Evolutionary conservation across 2,888 invertebrate genomes (phyloP).

Genomic region (Apocheima hispidaria): DNA sequence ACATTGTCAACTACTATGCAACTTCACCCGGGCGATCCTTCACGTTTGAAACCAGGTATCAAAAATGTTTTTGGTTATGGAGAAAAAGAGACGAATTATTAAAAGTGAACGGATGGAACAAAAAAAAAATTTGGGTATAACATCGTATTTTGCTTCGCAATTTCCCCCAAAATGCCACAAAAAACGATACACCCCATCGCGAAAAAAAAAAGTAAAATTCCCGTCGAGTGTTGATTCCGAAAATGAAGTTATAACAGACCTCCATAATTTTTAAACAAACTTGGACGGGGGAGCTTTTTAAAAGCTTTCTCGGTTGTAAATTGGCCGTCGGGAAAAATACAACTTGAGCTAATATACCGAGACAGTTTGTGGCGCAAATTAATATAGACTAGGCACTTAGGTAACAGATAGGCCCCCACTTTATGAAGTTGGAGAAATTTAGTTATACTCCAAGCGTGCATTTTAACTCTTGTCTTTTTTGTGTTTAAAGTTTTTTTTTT

Average conservation of each 20-base stretch:
- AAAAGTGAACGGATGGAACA: no score
- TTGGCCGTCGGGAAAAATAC: slow-evolving; percentile 27
- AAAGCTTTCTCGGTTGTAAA: slow-evolving; percentile 44
- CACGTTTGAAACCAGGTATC: no score
- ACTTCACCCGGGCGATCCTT: no score
- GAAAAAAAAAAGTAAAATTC: slow-evolving; percentile 44
- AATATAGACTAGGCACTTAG: slow-evolving; percentile 26
- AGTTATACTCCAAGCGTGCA: neutral
- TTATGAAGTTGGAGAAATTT: neutral
- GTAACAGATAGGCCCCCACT: slow-evolving; percentile 11
- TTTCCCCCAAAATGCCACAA: neutral
- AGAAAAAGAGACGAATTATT: no score
- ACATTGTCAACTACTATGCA: no score
- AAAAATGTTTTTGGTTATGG: no score
- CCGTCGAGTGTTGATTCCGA: slow-evolving; percentile 35
- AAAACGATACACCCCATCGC: slow-evolving; percentile 10
- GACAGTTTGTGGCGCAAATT: slow-evolving; percentile 32
- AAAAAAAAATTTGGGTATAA: no score
- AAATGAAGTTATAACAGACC: slow-evolving; percentile 37
- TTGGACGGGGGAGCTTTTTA: slow-evolving; percentile 45
- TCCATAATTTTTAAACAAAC: slow-evolving; percentile 50
- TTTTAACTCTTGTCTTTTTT: no score
- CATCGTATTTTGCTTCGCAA: neutral
- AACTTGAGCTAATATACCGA: slow-evolving; percentile 25
- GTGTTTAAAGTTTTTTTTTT: no score